phyloP scores from a whole-genome alignment of 2,797 vertebrate species.

The Rhabdophis nuchalis region DNA sequence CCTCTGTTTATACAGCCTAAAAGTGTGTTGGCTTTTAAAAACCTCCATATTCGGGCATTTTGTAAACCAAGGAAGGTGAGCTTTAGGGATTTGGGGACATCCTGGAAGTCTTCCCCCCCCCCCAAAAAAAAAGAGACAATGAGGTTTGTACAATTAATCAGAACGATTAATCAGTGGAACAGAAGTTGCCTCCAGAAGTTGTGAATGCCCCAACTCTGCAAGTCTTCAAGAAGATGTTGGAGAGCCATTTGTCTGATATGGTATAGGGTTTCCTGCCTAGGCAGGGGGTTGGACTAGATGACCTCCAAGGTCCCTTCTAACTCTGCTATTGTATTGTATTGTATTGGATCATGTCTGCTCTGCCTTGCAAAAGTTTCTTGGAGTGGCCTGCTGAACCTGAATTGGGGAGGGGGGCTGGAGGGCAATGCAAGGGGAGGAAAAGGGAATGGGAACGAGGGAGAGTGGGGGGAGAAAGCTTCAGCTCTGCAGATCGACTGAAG shows the following conservation, averaged over 20 bases:
- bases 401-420: slow-evolving; percentile 69
- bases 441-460: fast-evolving
- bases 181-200: no score
- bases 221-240: no score
- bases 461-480: slow-evolving; percentile 63
- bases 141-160: no score
- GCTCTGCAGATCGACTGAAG: slow-evolving; percentile 61
- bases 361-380: not conserved
- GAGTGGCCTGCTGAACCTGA: slow-evolving; percentile 31
- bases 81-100: not conserved
- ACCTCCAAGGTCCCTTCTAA: no score
- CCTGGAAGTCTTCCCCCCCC: not conserved
- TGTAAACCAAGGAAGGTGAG: not conserved
- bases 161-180: no score
- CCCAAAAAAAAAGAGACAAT: not conserved
- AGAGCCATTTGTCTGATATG: no score
- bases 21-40: not conserved
- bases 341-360: no score
- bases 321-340: no score
- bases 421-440: slow-evolving; percentile 48
- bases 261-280: no score
- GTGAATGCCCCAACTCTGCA: no score
- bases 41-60: not conserved
- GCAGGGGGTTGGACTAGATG: no score
- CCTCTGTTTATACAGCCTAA: no score